phyloP scores from a whole-genome alignment of 2,888 invertebrate species.

The Drosophila ustulata region DNA sequence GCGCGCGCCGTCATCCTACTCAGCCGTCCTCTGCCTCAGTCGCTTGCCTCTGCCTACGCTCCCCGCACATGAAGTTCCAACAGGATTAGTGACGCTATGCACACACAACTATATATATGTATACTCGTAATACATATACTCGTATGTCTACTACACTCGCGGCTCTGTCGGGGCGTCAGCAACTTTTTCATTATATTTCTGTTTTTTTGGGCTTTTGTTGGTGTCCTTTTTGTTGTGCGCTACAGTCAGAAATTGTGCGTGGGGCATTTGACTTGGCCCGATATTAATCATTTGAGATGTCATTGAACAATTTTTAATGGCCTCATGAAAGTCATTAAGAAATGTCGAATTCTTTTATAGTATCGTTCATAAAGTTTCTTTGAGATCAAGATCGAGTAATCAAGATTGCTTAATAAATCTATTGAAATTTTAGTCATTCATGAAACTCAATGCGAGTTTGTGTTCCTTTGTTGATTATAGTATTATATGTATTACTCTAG shows the following conservation, averaged over 20 bases:
- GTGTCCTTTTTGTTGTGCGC: constrained; percentile 28
- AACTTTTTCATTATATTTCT: neutral
- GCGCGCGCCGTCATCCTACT: constrained; percentile 44
- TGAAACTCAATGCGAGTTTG: too few relatives aligned
- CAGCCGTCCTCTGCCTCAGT: constrained; percentile 7
- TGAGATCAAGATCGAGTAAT: too few relatives aligned
- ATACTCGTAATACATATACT: too few relatives aligned
- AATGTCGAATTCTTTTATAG: neutral
- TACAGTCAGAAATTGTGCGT: constrained; percentile 10
- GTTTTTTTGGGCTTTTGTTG: constrained; percentile 16
- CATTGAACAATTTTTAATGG: neutral
- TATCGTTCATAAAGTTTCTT: too few relatives aligned
- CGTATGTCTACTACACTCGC: neutral
- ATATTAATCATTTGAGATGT: neutral
- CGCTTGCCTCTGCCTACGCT: constrained; percentile 42
- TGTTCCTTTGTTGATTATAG: too few relatives aligned
- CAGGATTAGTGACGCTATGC: constrained; percentile 64
- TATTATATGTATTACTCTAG: too few relatives aligned
- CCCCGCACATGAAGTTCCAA: constrained; percentile 54
- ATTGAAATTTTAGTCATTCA: too few relatives aligned
- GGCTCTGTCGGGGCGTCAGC: neutral
- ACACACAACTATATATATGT: neutral
- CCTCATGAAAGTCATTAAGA: neutral
- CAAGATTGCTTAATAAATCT: too few relatives aligned
- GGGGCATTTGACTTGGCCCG: neutral